Conservation (phyloP, 2,113 vertebrate genomes). For the Chaenogobius annularis region DNA sequence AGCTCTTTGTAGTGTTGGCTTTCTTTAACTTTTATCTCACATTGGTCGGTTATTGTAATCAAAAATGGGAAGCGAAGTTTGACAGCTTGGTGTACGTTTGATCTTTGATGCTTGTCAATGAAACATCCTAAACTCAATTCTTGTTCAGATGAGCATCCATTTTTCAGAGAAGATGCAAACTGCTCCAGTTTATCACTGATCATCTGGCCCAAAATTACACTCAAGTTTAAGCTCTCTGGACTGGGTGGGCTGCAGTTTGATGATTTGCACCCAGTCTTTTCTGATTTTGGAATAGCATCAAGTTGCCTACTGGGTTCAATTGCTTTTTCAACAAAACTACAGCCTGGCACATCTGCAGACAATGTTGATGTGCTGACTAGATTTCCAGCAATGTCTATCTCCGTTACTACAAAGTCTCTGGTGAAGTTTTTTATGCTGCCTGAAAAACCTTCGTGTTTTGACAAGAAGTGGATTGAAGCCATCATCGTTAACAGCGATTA, state of each 20-base stretch:
- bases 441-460: slow-evolving; percentile 82
- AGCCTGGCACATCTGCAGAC: background rate
- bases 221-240: slow-evolving; percentile 67
- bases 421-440: slow-evolving; percentile 87
- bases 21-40: slow-evolving; percentile 84
- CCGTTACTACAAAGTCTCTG: slow-evolving; percentile 89
- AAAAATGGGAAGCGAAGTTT: slow-evolving; percentile 88
- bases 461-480: slow-evolving; percentile 72
- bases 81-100: slow-evolving; percentile 83
- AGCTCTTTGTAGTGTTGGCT: slow-evolving; percentile 87
- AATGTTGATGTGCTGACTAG: slow-evolving; percentile 39
- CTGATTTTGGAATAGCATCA: slow-evolving; percentile 6
- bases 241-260: slow-evolving; percentile 15
- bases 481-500: slow-evolving; percentile 9
- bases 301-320: slow-evolving; percentile 17
- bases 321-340: slow-evolving; percentile 14
- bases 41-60: slow-evolving; percentile 82
- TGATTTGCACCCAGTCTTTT: slow-evolving; percentile 4
- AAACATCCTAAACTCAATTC: slow-evolving; percentile 83
- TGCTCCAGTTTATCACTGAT: slow-evolving; percentile 70
- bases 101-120: slow-evolving; percentile 81
- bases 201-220: slow-evolving; percentile 74
- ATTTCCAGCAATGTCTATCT: slow-evolving; percentile 77
- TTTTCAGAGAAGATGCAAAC: slow-evolving; percentile 77
- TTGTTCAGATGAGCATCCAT: background rate